Conservation (phyloP, 1,140 invertebrate species). For the Pectinophora gossypiella region DNA sequence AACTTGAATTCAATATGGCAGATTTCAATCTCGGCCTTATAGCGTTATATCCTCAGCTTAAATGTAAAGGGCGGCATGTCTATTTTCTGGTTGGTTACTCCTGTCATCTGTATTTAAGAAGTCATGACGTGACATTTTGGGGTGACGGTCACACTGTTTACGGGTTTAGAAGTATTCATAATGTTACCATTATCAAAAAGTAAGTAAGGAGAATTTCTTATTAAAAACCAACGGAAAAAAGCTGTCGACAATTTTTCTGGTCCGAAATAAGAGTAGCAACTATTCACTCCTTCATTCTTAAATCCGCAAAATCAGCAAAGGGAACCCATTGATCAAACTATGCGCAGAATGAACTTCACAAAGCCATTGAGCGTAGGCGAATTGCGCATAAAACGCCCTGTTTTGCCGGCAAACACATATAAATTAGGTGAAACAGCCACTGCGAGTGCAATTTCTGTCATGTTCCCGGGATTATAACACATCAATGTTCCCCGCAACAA, state of each 20-base stretch:
- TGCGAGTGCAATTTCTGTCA: too few species aligned
- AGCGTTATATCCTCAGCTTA: constrained; percentile 16
- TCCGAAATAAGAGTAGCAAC: too few species aligned
- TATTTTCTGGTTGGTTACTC: constrained; percentile 51
- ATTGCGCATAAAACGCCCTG: constrained; percentile 40
- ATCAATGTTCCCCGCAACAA: constrained; percentile 15
- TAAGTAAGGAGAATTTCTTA: too few species aligned
- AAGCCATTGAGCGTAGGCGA: constrained; percentile 28
- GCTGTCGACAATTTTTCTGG: too few species aligned
- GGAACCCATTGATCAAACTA: too few species aligned
- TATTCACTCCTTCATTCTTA: too few species aligned
- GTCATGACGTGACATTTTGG: too few species aligned
- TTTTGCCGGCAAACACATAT: constrained; percentile 50
- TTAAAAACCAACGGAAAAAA: too few species aligned
- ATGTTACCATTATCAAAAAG: too few species aligned
- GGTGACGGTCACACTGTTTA: too few species aligned
- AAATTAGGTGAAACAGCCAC: constrained; percentile 45
- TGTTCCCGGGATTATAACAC: background rate
- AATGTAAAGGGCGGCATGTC: constrained; percentile 36
- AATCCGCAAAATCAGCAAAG: too few species aligned
- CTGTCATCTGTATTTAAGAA: constrained; percentile 8
- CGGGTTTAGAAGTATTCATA: too few species aligned
- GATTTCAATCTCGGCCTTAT: constrained; percentile 30
- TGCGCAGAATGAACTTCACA: constrained; percentile 30
- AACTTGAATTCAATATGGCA: constrained; percentile 48